Evolutionary conservation across 2,113 vertebrate species (phyloP), one percentile per base, ranked within the genome.

Genomic region (Corapipo altera): DNA sequence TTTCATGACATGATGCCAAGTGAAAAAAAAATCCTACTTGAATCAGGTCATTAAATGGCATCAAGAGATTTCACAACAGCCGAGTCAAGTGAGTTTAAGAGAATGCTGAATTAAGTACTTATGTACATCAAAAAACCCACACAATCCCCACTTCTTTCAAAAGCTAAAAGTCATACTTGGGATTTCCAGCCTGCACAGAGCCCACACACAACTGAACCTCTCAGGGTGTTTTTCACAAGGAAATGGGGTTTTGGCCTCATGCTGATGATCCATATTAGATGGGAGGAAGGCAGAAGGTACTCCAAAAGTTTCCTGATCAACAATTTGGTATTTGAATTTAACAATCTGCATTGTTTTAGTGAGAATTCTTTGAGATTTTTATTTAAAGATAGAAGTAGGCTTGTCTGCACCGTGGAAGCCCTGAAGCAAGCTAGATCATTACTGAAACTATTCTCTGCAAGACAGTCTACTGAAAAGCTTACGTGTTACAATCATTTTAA

Each of bases 21-120:
- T 72, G 77, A 73, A 6, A 84, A 6, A 84, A 91, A 84, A 91
- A 69, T 33, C 64, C 58, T 65, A 32, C n/a, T 85, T 82, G 35
- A 88, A 73, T 48, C 73, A 82, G 20, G 41, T 41, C 12, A 83
- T 80, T 73, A 88, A 85, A 72, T 23, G 30, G 28, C 48, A 90
- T 61, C 32, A 88, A 73, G 70, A 85, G 66, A 90, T 76, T 90
- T 78, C 74, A 76, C 54, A 91, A 88, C 8, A 72, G 58, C 71
- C 26, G 44, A 91, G 71, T 52, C 58, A 80, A 91, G 13, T 30
- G 46, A 85, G 16, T 70, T 88, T 21, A 85, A 28, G 12, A 76
- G 55, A 91, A 83, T 30, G 37, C 20, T 73, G 62, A 88, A 91
- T 85, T 79, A 95, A 89, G 41, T 30, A 14, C 62, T 90, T 65